A percentile compares a stretch with the other conserved stretches of the same genome.
Conservation (phyloP, 2,797 vertebrate species). For the Anguilla megastoma region DNA sequence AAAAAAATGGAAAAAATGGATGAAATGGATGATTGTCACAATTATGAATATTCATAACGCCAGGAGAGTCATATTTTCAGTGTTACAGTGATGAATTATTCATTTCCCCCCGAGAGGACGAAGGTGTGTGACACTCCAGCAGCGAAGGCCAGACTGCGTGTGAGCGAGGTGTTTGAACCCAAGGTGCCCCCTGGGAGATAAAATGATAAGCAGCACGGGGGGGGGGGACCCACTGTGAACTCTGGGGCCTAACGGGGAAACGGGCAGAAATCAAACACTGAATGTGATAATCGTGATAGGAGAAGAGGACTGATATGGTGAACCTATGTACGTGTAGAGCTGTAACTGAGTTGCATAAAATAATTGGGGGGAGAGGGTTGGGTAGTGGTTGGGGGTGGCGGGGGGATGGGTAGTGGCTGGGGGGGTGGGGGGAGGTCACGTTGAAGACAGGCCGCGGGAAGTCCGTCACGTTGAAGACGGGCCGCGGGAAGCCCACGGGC, state of each 20-base stretch:
- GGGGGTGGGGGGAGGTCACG: not conserved
- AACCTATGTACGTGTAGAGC: not conserved
- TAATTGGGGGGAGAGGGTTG: not conserved
- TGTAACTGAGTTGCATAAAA: not conserved
- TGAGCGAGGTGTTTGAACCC: not conserved
- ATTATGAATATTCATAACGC: not conserved
- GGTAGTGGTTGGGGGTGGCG: not conserved
- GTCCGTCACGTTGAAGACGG: not conserved
- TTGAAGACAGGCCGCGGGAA: conserved; percentile 1
- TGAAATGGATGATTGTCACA: conserved; percentile 1
- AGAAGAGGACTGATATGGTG: not conserved
- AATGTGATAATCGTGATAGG: not conserved
- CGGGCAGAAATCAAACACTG: not conserved
- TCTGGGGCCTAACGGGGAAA: not conserved
- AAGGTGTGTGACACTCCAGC: conserved; percentile 5
- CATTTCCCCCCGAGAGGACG: not conserved
- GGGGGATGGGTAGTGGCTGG: not conserved
- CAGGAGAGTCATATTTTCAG: conserved; percentile 1
- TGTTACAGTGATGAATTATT: conserved; percentile 5
- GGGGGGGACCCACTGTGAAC: not conserved
- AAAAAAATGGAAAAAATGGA: not conserved
- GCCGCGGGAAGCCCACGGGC: not conserved
- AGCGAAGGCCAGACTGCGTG: not conserved
- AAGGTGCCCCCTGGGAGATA: not conserved
- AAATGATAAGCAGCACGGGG: not conserved